phyloP scores from a whole-genome alignment of 2,888 invertebrate genomes.

The Rhingia rostrata region DNA sequence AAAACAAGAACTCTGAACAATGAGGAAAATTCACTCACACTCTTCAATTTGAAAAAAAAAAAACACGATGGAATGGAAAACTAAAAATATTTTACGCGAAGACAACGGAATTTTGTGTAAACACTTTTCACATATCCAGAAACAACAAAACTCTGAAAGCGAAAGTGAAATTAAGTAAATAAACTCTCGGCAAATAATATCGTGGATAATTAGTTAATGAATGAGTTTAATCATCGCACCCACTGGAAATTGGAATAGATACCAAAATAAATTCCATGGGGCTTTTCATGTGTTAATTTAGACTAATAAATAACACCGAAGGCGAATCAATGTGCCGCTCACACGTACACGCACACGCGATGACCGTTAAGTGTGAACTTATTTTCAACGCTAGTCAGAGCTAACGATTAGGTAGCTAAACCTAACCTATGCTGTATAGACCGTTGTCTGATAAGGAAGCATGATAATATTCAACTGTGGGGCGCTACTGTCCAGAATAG shows the following conservation, averaged over 20 bases:
- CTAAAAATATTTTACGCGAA: constrained; percentile 12
- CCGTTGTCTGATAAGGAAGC: constrained; percentile 23
- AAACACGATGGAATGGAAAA: neutral
- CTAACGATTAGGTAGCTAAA: neutral
- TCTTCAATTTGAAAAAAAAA: neutral
- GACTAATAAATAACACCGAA: constrained; percentile 24
- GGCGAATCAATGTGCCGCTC: neutral
- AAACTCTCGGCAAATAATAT: constrained; percentile 32
- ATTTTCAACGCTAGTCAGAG: constrained; percentile 13
- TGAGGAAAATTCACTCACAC: neutral
- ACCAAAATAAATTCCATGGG: constrained; percentile 48
- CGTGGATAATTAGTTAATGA: constrained; percentile 61
- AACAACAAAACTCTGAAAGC: neutral
- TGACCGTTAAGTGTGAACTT: constrained; percentile 1
- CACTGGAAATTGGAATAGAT: constrained; percentile 60
- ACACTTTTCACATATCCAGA: constrained; percentile 39
- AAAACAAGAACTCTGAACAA: too few relatives aligned
- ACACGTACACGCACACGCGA: too few relatives aligned
- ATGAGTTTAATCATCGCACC: constrained; percentile 54
- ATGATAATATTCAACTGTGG: constrained; percentile 17
- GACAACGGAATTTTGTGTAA: constrained; percentile 37
- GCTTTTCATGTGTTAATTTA: constrained; percentile 54
- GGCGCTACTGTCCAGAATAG: constrained; percentile 13
- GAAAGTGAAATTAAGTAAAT: constrained; percentile 46
- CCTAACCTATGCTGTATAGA: neutral